Conservation (phyloP, 2,113 vertebrate genomes). For the Diglossa brunneiventris region DNA sequence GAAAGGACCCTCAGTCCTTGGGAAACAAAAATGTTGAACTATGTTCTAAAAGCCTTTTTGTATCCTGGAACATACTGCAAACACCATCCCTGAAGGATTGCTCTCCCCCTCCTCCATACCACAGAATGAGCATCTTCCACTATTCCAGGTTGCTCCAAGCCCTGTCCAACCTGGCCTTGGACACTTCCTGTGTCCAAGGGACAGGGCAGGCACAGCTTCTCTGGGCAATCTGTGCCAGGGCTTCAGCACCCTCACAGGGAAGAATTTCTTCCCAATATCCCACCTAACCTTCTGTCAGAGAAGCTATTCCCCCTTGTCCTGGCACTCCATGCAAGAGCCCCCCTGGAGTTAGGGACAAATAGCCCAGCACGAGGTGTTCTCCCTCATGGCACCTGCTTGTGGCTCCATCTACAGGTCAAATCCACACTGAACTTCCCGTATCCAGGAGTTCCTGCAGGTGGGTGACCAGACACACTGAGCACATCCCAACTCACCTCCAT, state of each 20-base stretch:
- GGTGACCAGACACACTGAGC: rapidly evolving
- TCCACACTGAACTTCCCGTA: not conserved
- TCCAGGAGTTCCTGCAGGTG: rapidly evolving
- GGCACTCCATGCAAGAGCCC: not conserved
- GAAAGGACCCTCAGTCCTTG: not conserved
- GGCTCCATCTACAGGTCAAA: not conserved
- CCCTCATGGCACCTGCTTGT: not conserved
- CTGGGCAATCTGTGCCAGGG: not conserved
- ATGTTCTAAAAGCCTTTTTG: not conserved
- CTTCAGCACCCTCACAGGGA: not conserved
- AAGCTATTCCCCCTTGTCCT: not conserved
- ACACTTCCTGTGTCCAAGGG: not conserved
- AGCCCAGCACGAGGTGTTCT: not conserved
- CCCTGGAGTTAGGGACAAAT: not conserved
- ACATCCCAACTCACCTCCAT: conserved; percentile 86
- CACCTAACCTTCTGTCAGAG: not conserved
- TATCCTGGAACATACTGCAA: not conserved
- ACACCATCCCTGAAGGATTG: not conserved
- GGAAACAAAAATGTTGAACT: not conserved
- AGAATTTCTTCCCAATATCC: not conserved
- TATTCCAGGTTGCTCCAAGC: not conserved
- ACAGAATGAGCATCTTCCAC: not conserved
- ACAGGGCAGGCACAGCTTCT: not conserved
- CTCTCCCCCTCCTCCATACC: not conserved
- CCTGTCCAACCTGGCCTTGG: rapidly evolving